phyloP scores from a whole-genome alignment of 1,140 invertebrate genomes.

The Diuraphis noxia region DNA sequence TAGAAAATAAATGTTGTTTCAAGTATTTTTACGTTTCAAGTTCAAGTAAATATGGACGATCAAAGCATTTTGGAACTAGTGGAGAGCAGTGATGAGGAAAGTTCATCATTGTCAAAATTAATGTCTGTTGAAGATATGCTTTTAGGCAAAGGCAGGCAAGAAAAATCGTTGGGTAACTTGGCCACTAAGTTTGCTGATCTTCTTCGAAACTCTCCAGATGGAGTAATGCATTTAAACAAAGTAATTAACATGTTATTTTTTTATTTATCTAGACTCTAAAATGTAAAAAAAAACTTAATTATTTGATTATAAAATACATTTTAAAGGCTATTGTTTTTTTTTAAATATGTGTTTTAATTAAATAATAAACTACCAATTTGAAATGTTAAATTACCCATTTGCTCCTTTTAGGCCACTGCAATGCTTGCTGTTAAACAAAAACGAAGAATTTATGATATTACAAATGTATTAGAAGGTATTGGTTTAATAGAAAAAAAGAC shows the following conservation, averaged over 20 bases:
- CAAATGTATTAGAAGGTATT: slow-evolving; percentile 98
- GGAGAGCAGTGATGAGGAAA: slow-evolving; percentile 19
- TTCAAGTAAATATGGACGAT: slow-evolving; percentile 8
- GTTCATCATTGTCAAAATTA: background rate
- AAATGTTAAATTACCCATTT: background rate
- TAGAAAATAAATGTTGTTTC: background rate
- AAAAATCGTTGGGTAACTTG: slow-evolving; percentile 88
- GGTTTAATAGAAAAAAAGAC: slow-evolving; percentile 96
- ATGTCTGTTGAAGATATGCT: slow-evolving; percentile 44
- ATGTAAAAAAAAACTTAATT: background rate
- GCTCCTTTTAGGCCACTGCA: slow-evolving; percentile 76
- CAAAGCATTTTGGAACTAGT: background rate
- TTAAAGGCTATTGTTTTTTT: background rate
- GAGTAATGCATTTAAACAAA: slow-evolving; percentile 81
- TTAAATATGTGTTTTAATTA: background rate
- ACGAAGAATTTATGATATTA: slow-evolving; percentile 98
- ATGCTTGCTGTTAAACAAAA: slow-evolving; percentile 90
- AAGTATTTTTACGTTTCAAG: background rate
- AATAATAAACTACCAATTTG: background rate
- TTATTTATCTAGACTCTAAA: background rate
- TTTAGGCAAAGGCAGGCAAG: slow-evolving; percentile 64
- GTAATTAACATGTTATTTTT: slow-evolving; percentile 20
- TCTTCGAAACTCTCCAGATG: slow-evolving; percentile 83
- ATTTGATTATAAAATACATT: background rate
- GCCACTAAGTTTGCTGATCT: slow-evolving; percentile 92